Conservation (phyloP, 1,140 invertebrate species). For the Caenorhabditis remanei region DNA sequence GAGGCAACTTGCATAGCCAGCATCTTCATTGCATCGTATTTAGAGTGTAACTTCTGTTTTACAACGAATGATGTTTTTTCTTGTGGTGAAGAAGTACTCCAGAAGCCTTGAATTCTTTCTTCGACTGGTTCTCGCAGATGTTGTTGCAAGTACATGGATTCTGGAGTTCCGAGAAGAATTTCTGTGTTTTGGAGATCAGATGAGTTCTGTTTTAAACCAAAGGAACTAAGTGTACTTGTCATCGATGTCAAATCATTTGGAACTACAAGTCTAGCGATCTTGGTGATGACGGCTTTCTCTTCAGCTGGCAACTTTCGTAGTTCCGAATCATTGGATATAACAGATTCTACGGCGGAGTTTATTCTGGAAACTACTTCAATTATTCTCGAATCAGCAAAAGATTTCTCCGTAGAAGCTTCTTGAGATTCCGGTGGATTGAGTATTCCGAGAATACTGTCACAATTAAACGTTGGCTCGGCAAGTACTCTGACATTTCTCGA, state of each 20-base stretch:
- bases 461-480: neutral
- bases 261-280: neutral
- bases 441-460: constrained; percentile 32
- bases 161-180: constrained; percentile 3
- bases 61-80: neutral
- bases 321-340: neutral
- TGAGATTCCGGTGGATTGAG: constrained; percentile 9
- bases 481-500: constrained; percentile 6
- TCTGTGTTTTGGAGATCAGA: neutral
- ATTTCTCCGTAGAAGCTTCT: neutral
- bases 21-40: constrained; percentile 33
- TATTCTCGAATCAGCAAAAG: neutral
- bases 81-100: neutral
- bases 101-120: constrained; percentile 14
- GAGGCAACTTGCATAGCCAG: neutral
- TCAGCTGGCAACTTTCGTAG: neutral
- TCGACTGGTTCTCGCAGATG: neutral
- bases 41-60: neutral
- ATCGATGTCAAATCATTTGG: constrained; percentile 13
- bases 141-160: neutral
- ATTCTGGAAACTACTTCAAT: neutral
- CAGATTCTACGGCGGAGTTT: neutral
- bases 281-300: constrained; percentile 3
- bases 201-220: neutral
- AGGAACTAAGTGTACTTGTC: neutral